A percentile compares a stretch with the other conserved stretches of the same genome.
Evolutionary conservation across 2,113 vertebrate genomes (phyloP).

Genomic region (Salvelinus fontinalis): DNA sequence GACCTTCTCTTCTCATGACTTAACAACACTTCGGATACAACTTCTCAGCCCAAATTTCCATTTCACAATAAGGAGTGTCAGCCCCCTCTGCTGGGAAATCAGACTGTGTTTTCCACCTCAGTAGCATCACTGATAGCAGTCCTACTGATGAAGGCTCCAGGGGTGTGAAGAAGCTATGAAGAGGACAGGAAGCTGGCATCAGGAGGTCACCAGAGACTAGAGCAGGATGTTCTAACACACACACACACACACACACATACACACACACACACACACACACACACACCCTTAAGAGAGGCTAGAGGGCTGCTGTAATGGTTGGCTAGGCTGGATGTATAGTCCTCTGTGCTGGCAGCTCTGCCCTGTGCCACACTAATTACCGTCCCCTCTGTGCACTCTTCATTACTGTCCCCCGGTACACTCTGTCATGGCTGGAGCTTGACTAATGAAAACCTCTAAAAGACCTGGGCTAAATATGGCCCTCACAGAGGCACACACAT

Average conservation of each 20-base stretch:
- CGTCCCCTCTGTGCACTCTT: neutral
- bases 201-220: neutral
- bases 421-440: slow-evolving; percentile 9
- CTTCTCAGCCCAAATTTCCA: neutral
- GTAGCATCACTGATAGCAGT: neutral
- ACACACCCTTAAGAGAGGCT: neutral
- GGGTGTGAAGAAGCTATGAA: neutral
- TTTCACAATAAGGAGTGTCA: neutral
- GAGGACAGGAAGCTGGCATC: neutral
- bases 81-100: neutral
- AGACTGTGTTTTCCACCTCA: neutral
- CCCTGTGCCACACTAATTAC: slow-evolving; percentile 14
- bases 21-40: neutral
- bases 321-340: neutral
- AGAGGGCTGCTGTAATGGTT: neutral
- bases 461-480: neutral
- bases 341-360: neutral
- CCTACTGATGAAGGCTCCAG: neutral
- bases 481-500: neutral
- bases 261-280: no score
- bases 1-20: slow-evolving; percentile 1
- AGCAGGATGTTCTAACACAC: no score
- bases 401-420: neutral
- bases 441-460: slow-evolving; percentile 28
- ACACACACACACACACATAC: neutral